Evolutionary conservation across 2,888 invertebrate species (phyloP).

Genomic region (Meganola albula): DNA sequence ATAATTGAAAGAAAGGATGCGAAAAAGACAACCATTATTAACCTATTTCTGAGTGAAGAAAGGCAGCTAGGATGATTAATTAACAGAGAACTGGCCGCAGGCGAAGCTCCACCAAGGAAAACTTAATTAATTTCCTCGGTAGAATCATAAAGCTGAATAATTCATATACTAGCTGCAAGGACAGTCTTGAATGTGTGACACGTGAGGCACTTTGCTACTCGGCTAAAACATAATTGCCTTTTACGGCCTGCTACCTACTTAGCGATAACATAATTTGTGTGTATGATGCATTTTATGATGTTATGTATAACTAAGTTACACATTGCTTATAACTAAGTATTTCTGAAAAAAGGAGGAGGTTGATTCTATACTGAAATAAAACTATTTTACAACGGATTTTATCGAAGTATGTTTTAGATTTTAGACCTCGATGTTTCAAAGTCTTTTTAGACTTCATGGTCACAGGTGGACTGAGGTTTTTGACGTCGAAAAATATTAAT

Average conservation of each 20-base stretch:
- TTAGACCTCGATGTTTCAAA: too few species aligned
- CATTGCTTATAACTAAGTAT: too few species aligned
- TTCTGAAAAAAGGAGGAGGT: too few species aligned
- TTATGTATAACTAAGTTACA: too few species aligned
- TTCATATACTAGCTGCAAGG: conserved; percentile 49
- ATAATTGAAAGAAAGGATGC: conserved; percentile 55
- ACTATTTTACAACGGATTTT: too few species aligned
- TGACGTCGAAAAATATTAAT: too few species aligned
- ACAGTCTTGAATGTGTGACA: conserved; percentile 41
- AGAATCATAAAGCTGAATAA: conserved; percentile 64
- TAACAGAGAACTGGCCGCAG: conserved; percentile 56
- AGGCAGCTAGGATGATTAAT: conserved; percentile 62
- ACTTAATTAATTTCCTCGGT: conserved; percentile 68
- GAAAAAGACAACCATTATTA: conserved; percentile 61
- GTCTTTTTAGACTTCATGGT: too few species aligned
- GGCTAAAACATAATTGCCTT: conserved; percentile 45
- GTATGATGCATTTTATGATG: too few species aligned
- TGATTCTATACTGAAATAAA: too few species aligned
- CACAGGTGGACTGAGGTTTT: too few species aligned
- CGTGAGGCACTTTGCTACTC: conserved; percentile 31
- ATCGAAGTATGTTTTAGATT: too few species aligned
- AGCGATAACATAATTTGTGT: conserved; percentile 23
- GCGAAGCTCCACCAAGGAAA: conserved; percentile 53
- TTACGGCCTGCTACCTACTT: conserved; percentile 27
- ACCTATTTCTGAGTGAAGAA: conserved; percentile 58